phyloP scores from a whole-genome alignment of 2,113 vertebrate species.

The Oophaga pumilio region DNA sequence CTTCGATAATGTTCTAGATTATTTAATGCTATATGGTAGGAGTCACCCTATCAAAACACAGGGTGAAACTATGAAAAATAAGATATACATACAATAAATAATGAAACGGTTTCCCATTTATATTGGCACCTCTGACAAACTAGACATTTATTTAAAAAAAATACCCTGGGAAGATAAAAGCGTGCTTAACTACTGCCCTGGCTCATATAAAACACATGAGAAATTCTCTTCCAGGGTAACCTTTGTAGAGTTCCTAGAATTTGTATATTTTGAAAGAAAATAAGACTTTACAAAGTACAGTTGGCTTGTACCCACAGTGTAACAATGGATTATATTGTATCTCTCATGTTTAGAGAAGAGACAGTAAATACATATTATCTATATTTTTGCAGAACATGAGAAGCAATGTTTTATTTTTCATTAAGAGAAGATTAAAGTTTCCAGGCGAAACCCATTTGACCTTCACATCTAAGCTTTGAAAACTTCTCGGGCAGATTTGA shows the following conservation, averaged over 20 bases:
- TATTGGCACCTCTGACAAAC: neutral
- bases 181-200: neutral
- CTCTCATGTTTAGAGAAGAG: constrained; percentile 45
- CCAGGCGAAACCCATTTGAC: constrained; percentile 22
- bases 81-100: neutral
- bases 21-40: neutral
- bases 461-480: constrained; percentile 44
- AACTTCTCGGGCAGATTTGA: constrained; percentile 7
- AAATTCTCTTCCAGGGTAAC: neutral
- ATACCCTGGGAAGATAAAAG: neutral
- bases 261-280: constrained; percentile 50
- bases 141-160: neutral
- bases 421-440: constrained; percentile 48
- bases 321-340: constrained; percentile 51
- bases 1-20: neutral
- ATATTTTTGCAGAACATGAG: constrained; percentile 34
- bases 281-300: constrained; percentile 32
- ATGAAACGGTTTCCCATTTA: neutral
- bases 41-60: neutral
- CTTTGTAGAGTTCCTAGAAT: constrained; percentile 18
- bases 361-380: constrained; percentile 52
- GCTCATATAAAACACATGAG: constrained; percentile 10
- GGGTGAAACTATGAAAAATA: neutral
- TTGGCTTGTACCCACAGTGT: constrained; percentile 45
- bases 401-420: constrained; percentile 53